phyloP scores from a whole-genome alignment of 1,140 invertebrate species.

The Mya arenaria region DNA sequence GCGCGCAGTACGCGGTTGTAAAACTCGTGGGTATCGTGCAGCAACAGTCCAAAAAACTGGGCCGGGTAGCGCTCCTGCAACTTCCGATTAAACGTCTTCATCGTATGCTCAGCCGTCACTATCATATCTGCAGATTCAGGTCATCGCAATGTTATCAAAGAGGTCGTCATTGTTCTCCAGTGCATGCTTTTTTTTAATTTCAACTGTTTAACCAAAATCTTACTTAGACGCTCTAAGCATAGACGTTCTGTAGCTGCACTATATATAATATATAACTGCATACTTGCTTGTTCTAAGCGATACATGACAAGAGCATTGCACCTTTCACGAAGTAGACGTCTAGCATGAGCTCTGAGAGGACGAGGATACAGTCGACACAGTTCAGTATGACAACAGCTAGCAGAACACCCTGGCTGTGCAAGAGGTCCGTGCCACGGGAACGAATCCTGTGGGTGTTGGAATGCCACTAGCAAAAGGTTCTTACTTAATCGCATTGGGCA shows the following conservation, averaged over 20 bases:
- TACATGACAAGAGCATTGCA: too few relatives aligned
- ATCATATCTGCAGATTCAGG: conserved; percentile 63
- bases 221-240: too few relatives aligned
- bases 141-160: too few relatives aligned
- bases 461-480: background rate
- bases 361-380: conserved; percentile 45
- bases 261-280: too few relatives aligned
- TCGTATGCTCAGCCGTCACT: conserved; percentile 49
- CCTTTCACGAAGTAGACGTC: conserved; percentile 54
- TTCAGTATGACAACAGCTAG: conserved; percentile 45
- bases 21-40: conserved; percentile 49
- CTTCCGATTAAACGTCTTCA: conserved; percentile 43
- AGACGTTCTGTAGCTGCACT: too few relatives aligned
- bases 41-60: conserved; percentile 13
- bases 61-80: conserved; percentile 30
- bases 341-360: conserved; percentile 43
- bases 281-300: too few relatives aligned
- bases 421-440: conserved; percentile 2
- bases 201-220: too few relatives aligned
- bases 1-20: conserved; percentile 49
- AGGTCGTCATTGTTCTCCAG: too few relatives aligned
- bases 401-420: conserved; percentile 43
- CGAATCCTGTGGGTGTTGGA: background rate
- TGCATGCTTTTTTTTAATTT: too few relatives aligned
- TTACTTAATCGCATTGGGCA: background rate